A percentile compares a stretch with the other conserved stretches of the same genome.
Evolutionary conservation across 2,888 invertebrate species (phyloP).

Genomic region (Amphipoea lucens): DNA sequence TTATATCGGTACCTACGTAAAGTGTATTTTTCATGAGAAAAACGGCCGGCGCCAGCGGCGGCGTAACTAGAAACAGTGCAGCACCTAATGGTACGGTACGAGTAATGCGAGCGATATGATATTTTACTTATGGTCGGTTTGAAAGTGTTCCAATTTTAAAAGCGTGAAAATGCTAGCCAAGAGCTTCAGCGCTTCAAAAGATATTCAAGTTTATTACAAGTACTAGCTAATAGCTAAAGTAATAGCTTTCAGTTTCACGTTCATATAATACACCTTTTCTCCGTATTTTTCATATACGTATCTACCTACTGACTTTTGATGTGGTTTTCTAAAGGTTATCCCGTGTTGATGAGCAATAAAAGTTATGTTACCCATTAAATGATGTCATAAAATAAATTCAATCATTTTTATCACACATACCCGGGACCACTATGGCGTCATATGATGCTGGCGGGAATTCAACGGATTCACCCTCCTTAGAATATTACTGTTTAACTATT

Average conservation of each 20-base stretch:
- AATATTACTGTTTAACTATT: background rate
- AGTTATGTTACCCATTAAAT: background rate
- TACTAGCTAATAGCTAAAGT: too few species aligned
- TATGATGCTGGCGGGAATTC: background rate
- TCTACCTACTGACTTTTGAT: background rate
- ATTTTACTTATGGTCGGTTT: constrained; percentile 19
- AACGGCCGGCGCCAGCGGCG: background rate
- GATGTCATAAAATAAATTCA: constrained; percentile 8
- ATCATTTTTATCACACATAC: background rate
- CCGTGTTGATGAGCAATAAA: background rate
- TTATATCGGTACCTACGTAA: background rate
- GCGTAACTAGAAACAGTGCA: too few species aligned
- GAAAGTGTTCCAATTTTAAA: constrained; percentile 27
- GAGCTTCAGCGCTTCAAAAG: constrained; percentile 3
- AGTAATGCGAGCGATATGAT: constrained; percentile 14
- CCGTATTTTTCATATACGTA: background rate
- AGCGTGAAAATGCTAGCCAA: constrained; percentile 5
- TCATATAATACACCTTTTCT: background rate
- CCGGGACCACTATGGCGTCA: background rate
- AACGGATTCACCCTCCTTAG: background rate
- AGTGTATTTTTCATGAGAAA: constrained; percentile 1
- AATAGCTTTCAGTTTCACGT: background rate
- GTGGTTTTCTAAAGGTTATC: background rate
- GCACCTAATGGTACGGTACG: constrained; percentile 1
- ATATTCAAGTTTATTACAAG: constrained; percentile 1